Conservation (phyloP, 1,140 invertebrate species). For the Carposina sasakii region DNA sequence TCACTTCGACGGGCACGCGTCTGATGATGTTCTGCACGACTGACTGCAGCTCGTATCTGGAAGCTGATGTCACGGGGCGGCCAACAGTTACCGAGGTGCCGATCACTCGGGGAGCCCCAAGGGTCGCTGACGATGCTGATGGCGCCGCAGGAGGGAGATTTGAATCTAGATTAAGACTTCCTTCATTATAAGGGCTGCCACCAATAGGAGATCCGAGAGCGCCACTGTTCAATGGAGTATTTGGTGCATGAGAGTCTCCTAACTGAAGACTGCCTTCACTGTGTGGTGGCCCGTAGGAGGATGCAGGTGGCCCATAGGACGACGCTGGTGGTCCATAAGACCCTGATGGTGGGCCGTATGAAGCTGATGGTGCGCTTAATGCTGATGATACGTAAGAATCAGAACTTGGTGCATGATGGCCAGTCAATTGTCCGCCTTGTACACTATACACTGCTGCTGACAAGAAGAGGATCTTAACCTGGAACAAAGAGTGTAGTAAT, state of each 20-base stretch:
- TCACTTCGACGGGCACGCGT: conserved; percentile 53
- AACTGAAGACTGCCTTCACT: conserved; percentile 8
- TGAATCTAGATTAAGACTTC: no score
- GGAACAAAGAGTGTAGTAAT: no score
- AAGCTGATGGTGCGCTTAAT: conserved; percentile 43
- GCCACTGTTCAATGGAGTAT: neutral
- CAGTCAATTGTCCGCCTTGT: conserved; percentile 36
- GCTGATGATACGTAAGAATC: conserved; percentile 53
- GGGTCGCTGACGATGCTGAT: conserved; percentile 1
- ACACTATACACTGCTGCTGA: conserved; percentile 43
- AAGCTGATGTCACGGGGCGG: conserved; percentile 27
- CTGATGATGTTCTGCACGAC: conserved; percentile 60
- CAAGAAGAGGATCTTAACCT: conserved; percentile 47
- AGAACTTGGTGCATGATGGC: conserved; percentile 31
- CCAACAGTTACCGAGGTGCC: conserved; percentile 50
- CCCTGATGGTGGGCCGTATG: conserved; percentile 17
- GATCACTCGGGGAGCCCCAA: conserved; percentile 43
- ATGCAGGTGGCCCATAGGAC: neutral
- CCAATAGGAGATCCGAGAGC: no score
- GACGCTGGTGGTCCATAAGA: conserved; percentile 37
- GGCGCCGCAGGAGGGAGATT: no score
- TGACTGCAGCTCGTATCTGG: conserved; percentile 57
- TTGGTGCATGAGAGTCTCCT: conserved; percentile 1
- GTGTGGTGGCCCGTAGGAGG: neutral
- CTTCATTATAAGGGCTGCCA: no score